A percentile compares a stretch with the other conserved stretches of the same genome.
Conservation (phyloP, 2,113 vertebrate genomes). For the Meleagris gallopavo region DNA sequence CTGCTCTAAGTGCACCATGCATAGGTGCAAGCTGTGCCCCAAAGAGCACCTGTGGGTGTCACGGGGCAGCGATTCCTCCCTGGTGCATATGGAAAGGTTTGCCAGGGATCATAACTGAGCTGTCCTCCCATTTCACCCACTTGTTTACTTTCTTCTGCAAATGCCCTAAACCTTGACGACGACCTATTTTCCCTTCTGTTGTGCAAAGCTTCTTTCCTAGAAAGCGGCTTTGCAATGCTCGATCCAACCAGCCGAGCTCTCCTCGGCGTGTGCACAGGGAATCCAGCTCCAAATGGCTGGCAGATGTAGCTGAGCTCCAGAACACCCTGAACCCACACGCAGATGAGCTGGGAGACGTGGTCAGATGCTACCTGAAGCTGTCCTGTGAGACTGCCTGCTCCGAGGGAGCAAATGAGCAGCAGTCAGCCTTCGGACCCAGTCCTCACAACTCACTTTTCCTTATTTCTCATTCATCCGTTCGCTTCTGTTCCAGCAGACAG, state of each 20-base stretch:
- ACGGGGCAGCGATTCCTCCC: neutral
- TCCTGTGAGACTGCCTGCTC: neutral
- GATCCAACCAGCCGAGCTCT: neutral
- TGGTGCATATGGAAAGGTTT: neutral
- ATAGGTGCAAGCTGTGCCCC: neutral
- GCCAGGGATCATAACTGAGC: neutral
- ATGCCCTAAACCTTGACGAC: constrained; percentile 55
- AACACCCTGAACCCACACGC: neutral
- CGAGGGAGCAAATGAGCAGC: neutral
- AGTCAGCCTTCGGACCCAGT: neutral
- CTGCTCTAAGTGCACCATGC: neutral
- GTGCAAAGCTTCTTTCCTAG: constrained; percentile 66
- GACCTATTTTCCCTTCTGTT: constrained; percentile 50
- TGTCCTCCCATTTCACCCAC: neutral
- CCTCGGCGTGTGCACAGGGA: neutral
- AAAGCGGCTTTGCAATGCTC: constrained; percentile 30
- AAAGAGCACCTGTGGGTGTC: neutral
- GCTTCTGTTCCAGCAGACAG: neutral
- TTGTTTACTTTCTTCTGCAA: constrained; percentile 34
- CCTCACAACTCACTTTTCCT: neutral
- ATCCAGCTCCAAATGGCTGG: neutral
- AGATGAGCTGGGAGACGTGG: neutral
- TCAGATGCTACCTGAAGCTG: constrained; percentile 2
- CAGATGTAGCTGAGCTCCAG: constrained; percentile 7
- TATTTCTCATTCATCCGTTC: neutral